Evolutionary conservation across 1,140 invertebrate species (phyloP), one percentile per base, ranked within the genome.

Genomic region (Ctenoplectra terminalis): DNA sequence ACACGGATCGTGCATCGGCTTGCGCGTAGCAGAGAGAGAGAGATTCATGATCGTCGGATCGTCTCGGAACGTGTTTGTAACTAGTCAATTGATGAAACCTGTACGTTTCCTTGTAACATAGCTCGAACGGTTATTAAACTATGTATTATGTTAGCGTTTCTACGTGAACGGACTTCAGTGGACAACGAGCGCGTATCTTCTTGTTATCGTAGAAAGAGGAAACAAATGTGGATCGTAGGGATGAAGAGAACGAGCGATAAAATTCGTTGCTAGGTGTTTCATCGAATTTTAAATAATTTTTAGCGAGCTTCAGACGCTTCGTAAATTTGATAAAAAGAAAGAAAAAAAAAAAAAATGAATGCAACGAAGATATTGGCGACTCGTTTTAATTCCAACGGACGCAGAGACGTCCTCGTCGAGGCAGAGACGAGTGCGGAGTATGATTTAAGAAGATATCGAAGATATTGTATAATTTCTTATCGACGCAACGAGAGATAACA

Each of bases 71-170:
- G 84, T 90, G 91, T 86, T 91, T 92, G 77, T 89, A 90, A 92
- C 92, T 93, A 93, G 92, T 93, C 92, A 93, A 90, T 87, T 89
- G 61, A 78, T 81, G 34, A 77, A 79, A 87, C 52, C 31, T 83
- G 64, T 80, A 83, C 17, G 70, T 86, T 83, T 84, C 60, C 69
- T 50, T 87, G 87, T 88, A 89, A 80, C 52, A 86, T 87, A 89
- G 77, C 2, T 80, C 86, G 76, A 78, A 46, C 46, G 26, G 8
- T 86, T 70, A 71, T 71, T 71, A 71, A 76, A 54, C 37, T 56
- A 52, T 67, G 60, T 75, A 40, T 54, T 64, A 52, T 31, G 54
- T 64, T 81, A 75, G 37, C 60, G 56, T 85, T 85, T 77, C 50
- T 76, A 71, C 67, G 34, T 52, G 64, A 40, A 46, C 50, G 60